Evolutionary conservation across 1,140 invertebrate species (phyloP).

Genomic region (Vollenhovia emeryi): DNA sequence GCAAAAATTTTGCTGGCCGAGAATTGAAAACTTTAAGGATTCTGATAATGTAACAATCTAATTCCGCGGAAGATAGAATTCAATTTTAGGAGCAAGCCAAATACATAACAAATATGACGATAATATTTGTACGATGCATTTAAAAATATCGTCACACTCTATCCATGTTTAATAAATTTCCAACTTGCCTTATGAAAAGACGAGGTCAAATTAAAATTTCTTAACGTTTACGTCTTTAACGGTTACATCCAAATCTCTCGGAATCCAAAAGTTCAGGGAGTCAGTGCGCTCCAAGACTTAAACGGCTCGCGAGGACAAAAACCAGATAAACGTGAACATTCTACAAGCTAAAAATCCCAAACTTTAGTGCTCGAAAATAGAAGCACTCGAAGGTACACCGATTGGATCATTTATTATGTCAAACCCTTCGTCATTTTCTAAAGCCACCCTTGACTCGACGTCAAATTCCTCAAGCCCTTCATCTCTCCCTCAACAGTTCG

Average conservation of each 20-base stretch:
- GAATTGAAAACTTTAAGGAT: not conserved
- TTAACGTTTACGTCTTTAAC: not conserved
- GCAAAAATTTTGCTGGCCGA: not conserved
- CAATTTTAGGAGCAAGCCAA: not conserved
- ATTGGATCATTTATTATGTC: constrained; percentile 38
- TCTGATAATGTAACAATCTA: not conserved
- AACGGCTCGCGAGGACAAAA: not conserved
- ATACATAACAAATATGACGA: not conserved
- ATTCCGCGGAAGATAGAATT: not conserved
- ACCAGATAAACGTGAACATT: not conserved
- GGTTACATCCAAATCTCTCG: not conserved
- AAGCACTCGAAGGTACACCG: not conserved
- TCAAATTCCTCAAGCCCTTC: constrained; percentile 40
- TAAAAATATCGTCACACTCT: not conserved
- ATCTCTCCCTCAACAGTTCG: constrained; percentile 33
- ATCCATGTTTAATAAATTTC: not conserved
- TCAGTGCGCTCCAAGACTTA: not conserved
- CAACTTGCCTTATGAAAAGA: not conserved
- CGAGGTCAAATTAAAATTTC: not conserved
- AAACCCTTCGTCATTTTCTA: constrained; percentile 32
- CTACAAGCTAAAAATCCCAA: not conserved
- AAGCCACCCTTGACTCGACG: constrained; percentile 15
- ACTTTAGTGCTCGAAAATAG: not conserved
- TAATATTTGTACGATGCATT: not conserved
- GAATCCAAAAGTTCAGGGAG: not conserved